Conservation (phyloP, 2,797 vertebrate genomes). For the Phrynocephalus forsythii region DNA sequence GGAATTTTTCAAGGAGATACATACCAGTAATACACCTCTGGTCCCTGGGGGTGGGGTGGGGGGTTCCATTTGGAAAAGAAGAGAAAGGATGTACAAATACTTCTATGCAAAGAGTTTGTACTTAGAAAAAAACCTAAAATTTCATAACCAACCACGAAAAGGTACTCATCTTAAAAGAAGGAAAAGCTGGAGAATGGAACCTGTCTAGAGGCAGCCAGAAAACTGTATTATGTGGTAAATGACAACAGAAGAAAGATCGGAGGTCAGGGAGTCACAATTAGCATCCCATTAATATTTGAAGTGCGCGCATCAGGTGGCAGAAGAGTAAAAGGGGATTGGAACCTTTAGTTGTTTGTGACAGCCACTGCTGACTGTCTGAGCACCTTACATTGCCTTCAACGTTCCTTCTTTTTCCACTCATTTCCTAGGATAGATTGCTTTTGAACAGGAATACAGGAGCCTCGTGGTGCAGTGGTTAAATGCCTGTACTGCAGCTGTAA, state of each 20-base stretch:
- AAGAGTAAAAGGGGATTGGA: constrained; percentile 35
- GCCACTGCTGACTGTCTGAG: constrained; percentile 25
- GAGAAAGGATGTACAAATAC: not conserved
- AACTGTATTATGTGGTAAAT: constrained; percentile 25
- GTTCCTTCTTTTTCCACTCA: not conserved
- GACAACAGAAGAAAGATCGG: constrained; percentile 23
- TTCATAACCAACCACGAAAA: not conserved
- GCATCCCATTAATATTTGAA: constrained; percentile 70
- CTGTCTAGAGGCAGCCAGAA: constrained; percentile 5
- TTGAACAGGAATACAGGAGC: not conserved
- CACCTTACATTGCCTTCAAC: not conserved
- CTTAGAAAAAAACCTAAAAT: not conserved
- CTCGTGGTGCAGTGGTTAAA: no score
- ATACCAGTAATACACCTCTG: constrained; percentile 3
- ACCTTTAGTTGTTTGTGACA: constrained; percentile 55
- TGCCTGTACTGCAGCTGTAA: no score
- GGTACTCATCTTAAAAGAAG: not conserved
- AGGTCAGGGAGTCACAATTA: constrained; percentile 41
- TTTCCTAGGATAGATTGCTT: constrained; percentile 9
- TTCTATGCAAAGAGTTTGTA: not conserved
- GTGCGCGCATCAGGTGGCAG: constrained; percentile 64
- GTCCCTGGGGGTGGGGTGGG: not conserved
- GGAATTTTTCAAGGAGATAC: constrained; percentile 8
- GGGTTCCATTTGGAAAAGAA: not conserved
- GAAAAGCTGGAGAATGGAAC: constrained; percentile 6